Evolutionary conservation across 2,888 invertebrate genomes (phyloP).

Genomic region (Tubulanus polymorphus): DNA sequence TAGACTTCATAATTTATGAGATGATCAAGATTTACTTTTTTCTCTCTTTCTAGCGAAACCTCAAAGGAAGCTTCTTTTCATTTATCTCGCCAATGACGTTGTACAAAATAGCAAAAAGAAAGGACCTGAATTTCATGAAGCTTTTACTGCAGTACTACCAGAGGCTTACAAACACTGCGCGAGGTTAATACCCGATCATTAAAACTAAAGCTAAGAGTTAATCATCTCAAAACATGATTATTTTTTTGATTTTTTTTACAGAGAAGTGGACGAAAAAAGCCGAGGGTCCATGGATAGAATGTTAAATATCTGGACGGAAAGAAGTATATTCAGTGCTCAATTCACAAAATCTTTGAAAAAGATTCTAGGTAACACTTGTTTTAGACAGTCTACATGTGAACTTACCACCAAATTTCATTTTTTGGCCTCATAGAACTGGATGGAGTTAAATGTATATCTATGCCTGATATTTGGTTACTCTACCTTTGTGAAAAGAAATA

Average conservation of each 20-base stretch:
- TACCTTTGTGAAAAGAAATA: too few species aligned
- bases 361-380: constrained; percentile 61
- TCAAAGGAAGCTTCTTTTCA: constrained; percentile 81
- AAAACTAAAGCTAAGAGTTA: not conserved
- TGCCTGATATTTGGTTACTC: too few species aligned
- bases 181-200: constrained; percentile 42
- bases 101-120: constrained; percentile 98
- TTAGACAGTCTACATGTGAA: too few species aligned
- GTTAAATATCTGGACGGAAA: constrained; percentile 56
- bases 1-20: too few species aligned
- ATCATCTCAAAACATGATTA: not conserved
- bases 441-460: too few species aligned
- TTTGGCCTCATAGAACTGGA: too few species aligned
- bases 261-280: constrained; percentile 51
- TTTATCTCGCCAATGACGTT: constrained; percentile 98
- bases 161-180: constrained; percentile 84
- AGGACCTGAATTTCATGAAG: constrained; percentile 82
- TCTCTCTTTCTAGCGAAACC: constrained; percentile 67
- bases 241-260: constrained; percentile 17
- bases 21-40: too few species aligned
- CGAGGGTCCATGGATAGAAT: constrained; percentile 51
- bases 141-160: constrained; percentile 74
- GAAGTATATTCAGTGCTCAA: constrained; percentile 64
- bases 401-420: too few species aligned
- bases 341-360: constrained; percentile 76